Conservation (phyloP, 2,797 vertebrate genomes). For the Cryptoblepharus egeriae region DNA sequence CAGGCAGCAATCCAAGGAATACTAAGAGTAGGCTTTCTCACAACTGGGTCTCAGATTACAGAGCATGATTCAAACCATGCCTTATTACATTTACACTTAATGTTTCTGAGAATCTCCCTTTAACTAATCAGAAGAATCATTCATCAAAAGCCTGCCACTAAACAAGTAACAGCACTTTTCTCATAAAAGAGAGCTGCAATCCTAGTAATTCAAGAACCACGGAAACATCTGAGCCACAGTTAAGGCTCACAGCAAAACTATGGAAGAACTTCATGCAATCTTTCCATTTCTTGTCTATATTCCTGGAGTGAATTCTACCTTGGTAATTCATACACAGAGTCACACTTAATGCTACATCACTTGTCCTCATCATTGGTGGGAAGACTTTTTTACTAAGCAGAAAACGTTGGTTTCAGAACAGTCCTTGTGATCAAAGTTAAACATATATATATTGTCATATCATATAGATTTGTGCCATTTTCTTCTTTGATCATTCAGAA, state of each 20-base stretch:
- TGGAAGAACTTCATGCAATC: neutral
- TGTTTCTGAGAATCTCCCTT: neutral
- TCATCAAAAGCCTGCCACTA: neutral
- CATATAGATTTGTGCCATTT: rapidly evolving
- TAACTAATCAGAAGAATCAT: neutral
- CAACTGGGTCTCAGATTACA: neutral
- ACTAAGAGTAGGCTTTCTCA: neutral
- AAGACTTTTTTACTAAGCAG: neutral
- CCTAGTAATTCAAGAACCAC: rapidly evolving
- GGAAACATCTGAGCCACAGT: rapidly evolving
- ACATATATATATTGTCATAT: neutral
- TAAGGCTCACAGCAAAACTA: rapidly evolving
- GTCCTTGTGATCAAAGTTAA: neutral
- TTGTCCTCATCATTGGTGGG: neutral
- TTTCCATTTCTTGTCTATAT: neutral
- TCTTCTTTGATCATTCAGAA: rapidly evolving
- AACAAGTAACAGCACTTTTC: neutral
- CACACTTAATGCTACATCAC: constrained; percentile 30
- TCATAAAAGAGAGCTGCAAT: rapidly evolving
- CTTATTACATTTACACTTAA: neutral
- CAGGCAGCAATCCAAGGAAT: neutral
- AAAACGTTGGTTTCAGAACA: neutral
- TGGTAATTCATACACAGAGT: constrained; percentile 28
- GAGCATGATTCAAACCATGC: neutral
- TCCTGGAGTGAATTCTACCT: constrained; percentile 28